phyloP scores from a whole-genome alignment of 2,113 vertebrate species.

The Trogon surrucura region DNA sequence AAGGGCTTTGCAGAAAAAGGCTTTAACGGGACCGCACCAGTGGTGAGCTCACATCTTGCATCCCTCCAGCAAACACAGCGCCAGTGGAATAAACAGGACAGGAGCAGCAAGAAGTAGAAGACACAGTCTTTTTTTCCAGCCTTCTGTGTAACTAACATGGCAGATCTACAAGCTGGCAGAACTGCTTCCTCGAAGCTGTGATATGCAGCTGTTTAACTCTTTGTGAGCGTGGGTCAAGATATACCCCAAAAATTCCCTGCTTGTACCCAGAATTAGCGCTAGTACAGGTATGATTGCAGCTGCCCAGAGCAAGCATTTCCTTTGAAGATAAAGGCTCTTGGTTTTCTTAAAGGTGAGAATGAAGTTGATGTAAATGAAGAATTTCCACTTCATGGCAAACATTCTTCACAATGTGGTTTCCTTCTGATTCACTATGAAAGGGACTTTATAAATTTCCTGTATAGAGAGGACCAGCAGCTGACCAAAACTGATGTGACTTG shows the following conservation, averaged over 20 bases:
- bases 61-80: neutral
- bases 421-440: neutral
- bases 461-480: neutral
- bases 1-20: neutral
- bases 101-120: neutral
- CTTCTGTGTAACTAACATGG: neutral
- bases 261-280: neutral
- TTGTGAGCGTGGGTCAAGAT: rapidly evolving
- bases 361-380: neutral
- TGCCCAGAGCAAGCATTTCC: neutral
- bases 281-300: neutral
- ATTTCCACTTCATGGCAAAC: neutral
- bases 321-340: neutral
- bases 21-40: neutral
- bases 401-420: neutral
- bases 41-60: rapidly evolving
- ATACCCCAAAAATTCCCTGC: neutral
- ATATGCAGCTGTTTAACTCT: neutral
- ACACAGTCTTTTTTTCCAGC: neutral
- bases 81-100: neutral
- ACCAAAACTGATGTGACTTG: neutral
- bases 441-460: neutral
- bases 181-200: neutral
- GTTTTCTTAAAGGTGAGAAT: neutral
- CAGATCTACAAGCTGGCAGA: neutral